Percentiles rank a stretch among this genome's conserved stretches.
These are phyloP conservation scores for Remorina albescens DNA, from an alignment of 2,797 vertebrate genomes.

Conservation along the genomic window DNA sequence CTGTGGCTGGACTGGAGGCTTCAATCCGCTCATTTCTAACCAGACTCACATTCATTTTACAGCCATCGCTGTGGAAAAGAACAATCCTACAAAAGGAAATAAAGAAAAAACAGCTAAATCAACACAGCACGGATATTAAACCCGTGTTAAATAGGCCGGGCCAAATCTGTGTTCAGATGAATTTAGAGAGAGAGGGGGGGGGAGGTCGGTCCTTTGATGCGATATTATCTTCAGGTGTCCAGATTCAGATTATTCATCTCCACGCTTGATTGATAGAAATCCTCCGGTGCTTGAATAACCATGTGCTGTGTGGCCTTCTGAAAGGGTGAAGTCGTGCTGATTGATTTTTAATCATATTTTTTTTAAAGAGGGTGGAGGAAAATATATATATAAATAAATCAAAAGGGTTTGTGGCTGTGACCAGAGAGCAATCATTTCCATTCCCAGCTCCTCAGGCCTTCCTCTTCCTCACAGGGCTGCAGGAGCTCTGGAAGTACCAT, in stretches of 20 bases:
- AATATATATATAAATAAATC: neutral
- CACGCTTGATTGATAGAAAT: slow-evolving; percentile 35
- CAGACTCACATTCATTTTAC: neutral
- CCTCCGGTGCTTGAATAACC: slow-evolving; percentile 15
- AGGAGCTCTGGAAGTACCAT: slow-evolving; percentile 41
- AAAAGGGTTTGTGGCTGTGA: slow-evolving; percentile 23
- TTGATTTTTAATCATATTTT: slow-evolving; percentile 42
- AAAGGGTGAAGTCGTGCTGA: slow-evolving; percentile 52
- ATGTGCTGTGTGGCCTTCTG: slow-evolving; percentile 35
- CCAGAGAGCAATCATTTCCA: slow-evolving; percentile 40
- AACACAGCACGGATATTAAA: neutral
- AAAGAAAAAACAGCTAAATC: slow-evolving; percentile 2
- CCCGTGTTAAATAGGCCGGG: neutral
- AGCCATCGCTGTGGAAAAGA: neutral
- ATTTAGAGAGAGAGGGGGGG: neutral
- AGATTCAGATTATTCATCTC: slow-evolving; percentile 35
- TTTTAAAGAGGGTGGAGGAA: slow-evolving; percentile 18
- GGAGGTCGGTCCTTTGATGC: slow-evolving; percentile 22
- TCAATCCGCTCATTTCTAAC: slow-evolving; percentile 6
- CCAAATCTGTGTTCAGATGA: neutral
- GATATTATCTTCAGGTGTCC: slow-evolving; percentile 47
- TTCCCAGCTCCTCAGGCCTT: slow-evolving; percentile 53
- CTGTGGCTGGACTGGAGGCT: neutral
- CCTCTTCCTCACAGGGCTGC: slow-evolving; percentile 33
- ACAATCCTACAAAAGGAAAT: too few relatives aligned